A percentile compares a stretch with the other conserved stretches of the same genome.
Conservation (phyloP, 2,797 vertebrate genomes). For the Esox lucius region DNA sequence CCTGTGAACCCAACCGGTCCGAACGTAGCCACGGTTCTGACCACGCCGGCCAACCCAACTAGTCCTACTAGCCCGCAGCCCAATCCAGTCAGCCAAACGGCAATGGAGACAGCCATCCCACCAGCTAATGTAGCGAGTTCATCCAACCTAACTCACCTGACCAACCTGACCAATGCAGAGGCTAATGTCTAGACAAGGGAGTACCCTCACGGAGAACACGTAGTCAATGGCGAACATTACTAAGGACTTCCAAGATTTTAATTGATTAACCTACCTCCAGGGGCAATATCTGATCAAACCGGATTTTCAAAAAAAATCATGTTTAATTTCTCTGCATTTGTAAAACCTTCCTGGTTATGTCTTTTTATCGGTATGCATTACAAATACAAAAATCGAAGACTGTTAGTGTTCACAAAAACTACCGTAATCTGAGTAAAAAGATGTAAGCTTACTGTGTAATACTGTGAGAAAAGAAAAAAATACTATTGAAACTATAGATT, state of each 20-base stretch:
- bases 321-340: constrained; percentile 72
- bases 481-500: constrained; percentile 58
- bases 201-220: constrained; percentile 75
- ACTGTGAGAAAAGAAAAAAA: constrained; percentile 78
- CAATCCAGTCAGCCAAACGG: constrained; percentile 56
- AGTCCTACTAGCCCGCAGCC: constrained; percentile 31
- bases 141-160: constrained; percentile 6
- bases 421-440: constrained; percentile 57
- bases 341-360: constrained; percentile 65
- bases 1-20: constrained; percentile 54
- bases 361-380: constrained; percentile 70
- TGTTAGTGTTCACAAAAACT: constrained; percentile 75
- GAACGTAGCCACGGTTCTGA: constrained; percentile 54
- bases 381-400: constrained; percentile 71
- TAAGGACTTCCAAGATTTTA: constrained; percentile 93
- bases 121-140: neutral
- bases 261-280: constrained; percentile 98
- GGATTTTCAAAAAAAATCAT: constrained; percentile 58
- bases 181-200: constrained; percentile 89
- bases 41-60: neutral
- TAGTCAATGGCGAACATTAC: constrained; percentile 85
- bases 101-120: constrained; percentile 11
- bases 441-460: constrained; percentile 74
- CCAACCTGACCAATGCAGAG: constrained; percentile 89
- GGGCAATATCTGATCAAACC: constrained; percentile 85